These are phyloP conservation scores for Ispidina lecontei DNA, from an alignment of 2,797 vertebrate genomes.

Conservation along the genomic window DNA sequence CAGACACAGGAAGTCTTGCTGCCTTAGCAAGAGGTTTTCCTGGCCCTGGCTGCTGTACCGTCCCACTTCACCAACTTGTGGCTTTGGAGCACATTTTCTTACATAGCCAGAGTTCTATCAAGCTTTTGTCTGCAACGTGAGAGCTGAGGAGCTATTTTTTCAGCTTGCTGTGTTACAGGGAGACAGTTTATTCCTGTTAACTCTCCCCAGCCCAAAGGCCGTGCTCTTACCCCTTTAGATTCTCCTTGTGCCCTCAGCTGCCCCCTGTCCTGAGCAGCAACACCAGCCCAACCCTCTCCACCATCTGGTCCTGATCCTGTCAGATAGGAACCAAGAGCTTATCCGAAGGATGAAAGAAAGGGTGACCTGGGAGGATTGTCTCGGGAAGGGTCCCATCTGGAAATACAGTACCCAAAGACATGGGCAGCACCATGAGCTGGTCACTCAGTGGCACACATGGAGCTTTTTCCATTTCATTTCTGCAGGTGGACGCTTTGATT, in stretches of 20 bases:
- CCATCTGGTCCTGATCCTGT: not conserved
- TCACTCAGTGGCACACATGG: not conserved
- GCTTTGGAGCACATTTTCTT: not conserved
- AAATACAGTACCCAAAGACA: accelerated
- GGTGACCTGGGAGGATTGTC: not conserved
- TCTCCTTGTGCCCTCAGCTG: not conserved
- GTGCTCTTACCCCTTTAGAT: not conserved
- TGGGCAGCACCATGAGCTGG: not conserved
- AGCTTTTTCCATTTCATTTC: not conserved
- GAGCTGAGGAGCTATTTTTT: not conserved
- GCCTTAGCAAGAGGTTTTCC: not conserved
- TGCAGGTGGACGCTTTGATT: constrained; percentile 49
- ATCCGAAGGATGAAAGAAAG: not conserved
- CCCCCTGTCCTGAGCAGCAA: not conserved
- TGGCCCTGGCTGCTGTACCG: not conserved
- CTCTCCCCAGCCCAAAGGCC: not conserved
- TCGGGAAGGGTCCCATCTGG: not conserved
- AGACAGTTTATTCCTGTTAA: not conserved
- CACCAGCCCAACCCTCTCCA: not conserved
- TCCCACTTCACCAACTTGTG: not conserved
- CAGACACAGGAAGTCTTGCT: not conserved
- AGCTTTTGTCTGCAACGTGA: not conserved
- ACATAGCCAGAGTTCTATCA: accelerated
- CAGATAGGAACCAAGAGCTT: not conserved
- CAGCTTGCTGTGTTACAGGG: not conserved